Percentiles rank a stretch among this genome's conserved stretches.
phyloP scores from a whole-genome alignment of 2,113 vertebrate genomes.

The Orthochromis malagaraziensis region DNA sequence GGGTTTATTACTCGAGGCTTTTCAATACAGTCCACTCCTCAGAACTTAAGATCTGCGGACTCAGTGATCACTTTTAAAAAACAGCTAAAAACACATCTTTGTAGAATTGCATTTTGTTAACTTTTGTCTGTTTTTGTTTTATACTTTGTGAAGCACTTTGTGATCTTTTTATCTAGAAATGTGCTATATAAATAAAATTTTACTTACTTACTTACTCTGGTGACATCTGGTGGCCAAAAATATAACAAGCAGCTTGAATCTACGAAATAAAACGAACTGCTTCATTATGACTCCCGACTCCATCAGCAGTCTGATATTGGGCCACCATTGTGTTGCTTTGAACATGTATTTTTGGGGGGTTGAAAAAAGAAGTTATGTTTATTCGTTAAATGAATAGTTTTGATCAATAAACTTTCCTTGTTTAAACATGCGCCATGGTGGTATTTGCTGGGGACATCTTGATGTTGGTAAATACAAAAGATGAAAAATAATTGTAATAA shows the following conservation, averaged over 20 bases:
- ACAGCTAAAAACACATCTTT: no score
- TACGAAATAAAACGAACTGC: not conserved
- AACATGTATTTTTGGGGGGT: not conserved
- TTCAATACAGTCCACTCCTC: no score
- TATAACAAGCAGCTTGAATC: not conserved
- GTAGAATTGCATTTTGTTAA: no score
- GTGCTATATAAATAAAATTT: no score
- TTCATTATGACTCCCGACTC: not conserved
- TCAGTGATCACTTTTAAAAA: no score
- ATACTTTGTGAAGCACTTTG: no score
- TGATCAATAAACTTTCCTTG: not conserved
- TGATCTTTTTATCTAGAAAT: no score
- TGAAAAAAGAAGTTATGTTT: not conserved
- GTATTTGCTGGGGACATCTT: not conserved
- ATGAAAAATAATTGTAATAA: not conserved
- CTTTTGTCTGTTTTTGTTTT: no score
- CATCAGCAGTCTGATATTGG: not conserved
- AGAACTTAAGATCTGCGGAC: no score
- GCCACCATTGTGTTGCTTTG: not conserved
- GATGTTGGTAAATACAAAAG: not conserved
- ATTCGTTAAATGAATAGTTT: not conserved
- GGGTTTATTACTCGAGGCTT: accelerated
- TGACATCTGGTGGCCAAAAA: not conserved
- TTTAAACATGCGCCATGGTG: not conserved
- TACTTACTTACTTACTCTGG: not conserved